Percentiles rank a stretch among this genome's conserved stretches.
Evolutionary conservation across 2,888 invertebrate species (phyloP).

Genomic region (Neoascia interrupta): DNA sequence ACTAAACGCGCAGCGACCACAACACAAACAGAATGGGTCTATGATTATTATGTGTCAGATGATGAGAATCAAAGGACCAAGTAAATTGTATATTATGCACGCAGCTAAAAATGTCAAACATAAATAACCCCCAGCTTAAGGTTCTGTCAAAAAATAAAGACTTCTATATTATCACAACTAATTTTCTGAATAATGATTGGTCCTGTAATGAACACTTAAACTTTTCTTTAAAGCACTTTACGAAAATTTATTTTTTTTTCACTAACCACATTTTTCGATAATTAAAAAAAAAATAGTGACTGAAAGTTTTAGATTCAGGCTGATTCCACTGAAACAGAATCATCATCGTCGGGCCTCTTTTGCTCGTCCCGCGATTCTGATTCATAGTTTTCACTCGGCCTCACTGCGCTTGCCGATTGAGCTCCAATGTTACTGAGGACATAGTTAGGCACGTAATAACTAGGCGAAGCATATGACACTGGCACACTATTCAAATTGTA

Average conservation of each 20-base stretch:
- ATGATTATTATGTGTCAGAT: slow-evolving; percentile 56
- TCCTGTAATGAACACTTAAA: too few species aligned
- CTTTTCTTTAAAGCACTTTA: too few species aligned
- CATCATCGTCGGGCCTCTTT: slow-evolving; percentile 34
- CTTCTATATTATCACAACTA: too few species aligned
- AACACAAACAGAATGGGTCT: slow-evolving; percentile 52
- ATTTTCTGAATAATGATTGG: too few species aligned
- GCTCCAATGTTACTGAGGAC: slow-evolving; percentile 14
- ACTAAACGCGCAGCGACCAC: slow-evolving; percentile 13
- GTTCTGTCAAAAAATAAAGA: too few species aligned
- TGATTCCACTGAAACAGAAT: slow-evolving; percentile 60
- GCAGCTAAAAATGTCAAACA: too few species aligned
- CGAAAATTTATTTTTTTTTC: too few species aligned
- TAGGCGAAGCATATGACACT: slow-evolving; percentile 47
- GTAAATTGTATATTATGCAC: neutral
- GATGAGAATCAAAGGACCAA: slow-evolving; percentile 32
- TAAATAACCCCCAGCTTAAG: too few species aligned
- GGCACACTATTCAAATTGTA: slow-evolving; percentile 58
- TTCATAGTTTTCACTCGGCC: slow-evolving; percentile 5
- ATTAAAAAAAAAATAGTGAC: neutral
- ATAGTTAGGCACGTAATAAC: slow-evolving; percentile 60
- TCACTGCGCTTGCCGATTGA: slow-evolving; percentile 21
- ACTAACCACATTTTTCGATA: neutral
- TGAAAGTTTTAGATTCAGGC: slow-evolving; percentile 15
- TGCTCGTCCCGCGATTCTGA: slow-evolving; percentile 20